Conservation (phyloP, 1,140 invertebrate species). For the Caenorhabditis inopinata region DNA sequence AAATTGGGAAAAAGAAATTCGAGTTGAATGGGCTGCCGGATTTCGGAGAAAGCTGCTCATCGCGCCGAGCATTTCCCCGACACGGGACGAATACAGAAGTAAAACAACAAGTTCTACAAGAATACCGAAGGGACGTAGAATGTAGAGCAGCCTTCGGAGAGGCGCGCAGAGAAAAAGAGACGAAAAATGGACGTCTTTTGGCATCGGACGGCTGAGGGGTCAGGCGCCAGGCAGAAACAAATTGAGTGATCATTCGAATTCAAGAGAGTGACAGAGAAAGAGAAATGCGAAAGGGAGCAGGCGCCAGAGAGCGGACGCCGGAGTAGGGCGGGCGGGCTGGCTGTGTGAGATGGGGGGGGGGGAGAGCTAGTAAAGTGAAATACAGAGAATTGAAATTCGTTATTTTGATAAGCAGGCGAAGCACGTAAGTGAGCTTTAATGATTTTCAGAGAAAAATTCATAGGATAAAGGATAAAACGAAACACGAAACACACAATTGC, state of each 20-base stretch:
- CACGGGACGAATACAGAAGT: not conserved
- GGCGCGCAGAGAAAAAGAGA: not conserved
- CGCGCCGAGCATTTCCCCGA: too few relatives aligned
- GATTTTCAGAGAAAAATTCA: too few relatives aligned
- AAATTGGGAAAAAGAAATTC: too few relatives aligned
- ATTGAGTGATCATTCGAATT: not conserved
- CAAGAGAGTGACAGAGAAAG: not conserved
- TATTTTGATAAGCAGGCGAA: too few relatives aligned
- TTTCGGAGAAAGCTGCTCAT: too few relatives aligned
- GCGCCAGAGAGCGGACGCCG: not conserved
- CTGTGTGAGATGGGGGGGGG: not conserved
- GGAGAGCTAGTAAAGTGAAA: not conserved
- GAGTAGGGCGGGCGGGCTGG: not conserved
- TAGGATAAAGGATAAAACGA: too few relatives aligned
- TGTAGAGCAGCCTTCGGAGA: not conserved
- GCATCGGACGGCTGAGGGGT: not conserved
- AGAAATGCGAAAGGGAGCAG: not conserved
- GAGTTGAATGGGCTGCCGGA: too few relatives aligned
- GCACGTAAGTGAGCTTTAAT: too few relatives aligned
- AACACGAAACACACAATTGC: too few relatives aligned
- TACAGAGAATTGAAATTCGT: too few relatives aligned
- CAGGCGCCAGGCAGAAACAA: not conserved
- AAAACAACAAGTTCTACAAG: not conserved
- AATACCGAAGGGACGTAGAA: not conserved
- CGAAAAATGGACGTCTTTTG: conserved; percentile 4